Evolutionary conservation across 2,797 vertebrate species (phyloP).

Genomic region (Odontamblyopus rebecca): DNA sequence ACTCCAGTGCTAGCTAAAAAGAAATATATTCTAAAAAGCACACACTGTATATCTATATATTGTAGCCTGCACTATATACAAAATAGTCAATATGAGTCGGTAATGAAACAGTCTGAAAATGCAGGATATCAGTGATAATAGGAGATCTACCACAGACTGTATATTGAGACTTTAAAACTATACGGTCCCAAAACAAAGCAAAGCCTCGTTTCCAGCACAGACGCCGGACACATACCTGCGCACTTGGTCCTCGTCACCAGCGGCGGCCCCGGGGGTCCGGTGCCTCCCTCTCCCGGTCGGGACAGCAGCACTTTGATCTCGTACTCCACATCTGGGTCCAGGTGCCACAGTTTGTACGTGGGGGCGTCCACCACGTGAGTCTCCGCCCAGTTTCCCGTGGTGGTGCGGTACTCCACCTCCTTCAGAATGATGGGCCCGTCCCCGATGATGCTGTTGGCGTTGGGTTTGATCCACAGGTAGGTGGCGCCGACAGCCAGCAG

Average conservation of each 20-base stretch:
- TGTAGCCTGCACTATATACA: no score
- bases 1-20: no score
- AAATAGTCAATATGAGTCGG: no score
- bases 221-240: conserved; percentile 79
- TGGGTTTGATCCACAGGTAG: conserved; percentile 97
- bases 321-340: conserved; percentile 96
- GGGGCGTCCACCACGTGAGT: conserved; percentile 92
- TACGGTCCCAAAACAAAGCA: not conserved
- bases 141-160: no score
- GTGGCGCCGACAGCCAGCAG: conserved; percentile 93
- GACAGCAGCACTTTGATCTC: conserved; percentile 95
- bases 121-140: no score
- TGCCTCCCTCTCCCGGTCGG: conserved; percentile 92
- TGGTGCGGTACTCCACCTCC: conserved; percentile 95
- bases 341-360: conserved; percentile 95
- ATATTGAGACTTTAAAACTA: no score
- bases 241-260: conserved; percentile 95
- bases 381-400: conserved; percentile 94
- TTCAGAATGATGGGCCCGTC: conserved; percentile 96
- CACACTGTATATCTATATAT: no score
- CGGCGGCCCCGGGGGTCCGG: conserved; percentile 89
- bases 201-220: not conserved
- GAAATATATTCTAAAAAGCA: no score
- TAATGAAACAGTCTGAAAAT: no score
- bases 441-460: conserved; percentile 96